phyloP scores from a whole-genome alignment of 2,888 invertebrate genomes.

The Thera obeliscata region DNA sequence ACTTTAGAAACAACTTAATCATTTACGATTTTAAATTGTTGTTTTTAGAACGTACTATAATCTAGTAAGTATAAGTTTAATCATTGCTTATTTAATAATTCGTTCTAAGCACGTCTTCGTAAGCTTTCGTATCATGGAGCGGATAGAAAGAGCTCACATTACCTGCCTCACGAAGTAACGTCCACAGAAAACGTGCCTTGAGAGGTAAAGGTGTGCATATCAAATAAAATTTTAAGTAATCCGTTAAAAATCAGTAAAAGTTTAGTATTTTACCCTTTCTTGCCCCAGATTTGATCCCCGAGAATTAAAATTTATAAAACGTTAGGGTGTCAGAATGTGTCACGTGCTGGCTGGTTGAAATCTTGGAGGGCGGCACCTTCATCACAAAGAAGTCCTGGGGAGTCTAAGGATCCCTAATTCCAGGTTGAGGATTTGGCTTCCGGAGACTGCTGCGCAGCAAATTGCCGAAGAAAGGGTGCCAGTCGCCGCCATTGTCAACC shows the following conservation, averaged over 20 bases:
- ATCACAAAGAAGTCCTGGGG: conserved; percentile 73
- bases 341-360: conserved; percentile 73
- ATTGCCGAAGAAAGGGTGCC: conserved; percentile 82
- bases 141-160: too few relatives aligned
- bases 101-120: too few relatives aligned
- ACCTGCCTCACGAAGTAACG: too few relatives aligned
- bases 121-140: too few relatives aligned
- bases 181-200: neutral
- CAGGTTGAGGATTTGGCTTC: conserved; percentile 74
- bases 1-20: conserved; percentile 17
- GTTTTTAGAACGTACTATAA: too few relatives aligned
- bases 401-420: conserved; percentile 74
- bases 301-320: conserved; percentile 36
- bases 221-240: conserved; percentile 4
- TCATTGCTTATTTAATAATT: too few relatives aligned
- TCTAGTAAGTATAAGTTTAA: too few relatives aligned
- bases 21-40: neutral
- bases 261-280: neutral
- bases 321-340: conserved; percentile 58
- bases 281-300: conserved; percentile 5
- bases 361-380: conserved; percentile 73
- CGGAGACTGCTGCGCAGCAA: conserved; percentile 79
- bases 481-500: conserved; percentile 71
- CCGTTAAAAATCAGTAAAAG: conserved; percentile 26
- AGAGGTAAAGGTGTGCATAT: too few relatives aligned